phyloP scores from a whole-genome alignment of 2,888 invertebrate genomes.

The Microctonus aethiopoides region DNA sequence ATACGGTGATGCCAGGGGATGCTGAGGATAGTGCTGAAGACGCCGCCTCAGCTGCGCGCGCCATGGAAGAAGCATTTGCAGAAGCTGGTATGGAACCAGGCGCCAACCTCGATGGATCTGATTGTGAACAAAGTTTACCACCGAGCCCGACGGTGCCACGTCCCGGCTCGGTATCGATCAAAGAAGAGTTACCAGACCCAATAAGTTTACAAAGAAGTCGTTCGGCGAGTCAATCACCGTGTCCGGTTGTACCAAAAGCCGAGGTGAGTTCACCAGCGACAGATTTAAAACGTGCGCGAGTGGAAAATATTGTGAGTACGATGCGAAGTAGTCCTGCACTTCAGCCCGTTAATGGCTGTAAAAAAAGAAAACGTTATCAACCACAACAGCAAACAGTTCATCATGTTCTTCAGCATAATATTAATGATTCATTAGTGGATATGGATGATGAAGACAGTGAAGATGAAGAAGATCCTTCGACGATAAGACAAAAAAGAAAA shows the following conservation, averaged over 20 bases:
- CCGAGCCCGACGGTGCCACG: conserved; percentile 63
- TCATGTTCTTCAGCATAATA: conserved; percentile 71
- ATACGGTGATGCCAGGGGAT: conserved; percentile 64
- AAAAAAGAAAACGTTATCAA: conserved; percentile 94
- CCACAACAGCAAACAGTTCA: conserved; percentile 90
- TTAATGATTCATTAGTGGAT: conserved; percentile 72
- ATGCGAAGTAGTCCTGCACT: conserved; percentile 88
- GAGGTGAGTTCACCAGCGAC: conserved; percentile 70
- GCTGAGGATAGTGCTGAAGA: conserved; percentile 67
- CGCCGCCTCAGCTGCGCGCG: conserved; percentile 66
- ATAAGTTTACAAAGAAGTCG: conserved; percentile 59
- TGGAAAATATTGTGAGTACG: conserved; percentile 94
- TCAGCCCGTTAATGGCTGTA: conserved; percentile 88
- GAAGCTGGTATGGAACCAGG: conserved; percentile 72
- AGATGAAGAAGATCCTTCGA: conserved; percentile 80
- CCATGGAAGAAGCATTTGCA: conserved; percentile 73
- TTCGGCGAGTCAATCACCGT: conserved; percentile 61
- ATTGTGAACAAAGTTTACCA: conserved; percentile 64
- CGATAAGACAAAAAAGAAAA: conserved; percentile 85
- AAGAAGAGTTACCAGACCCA: conserved; percentile 62
- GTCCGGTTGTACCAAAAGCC: conserved; percentile 61
- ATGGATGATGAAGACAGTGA: conserved; percentile 81
- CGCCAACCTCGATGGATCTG: conserved; percentile 64
- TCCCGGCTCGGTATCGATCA: conserved; percentile 63
- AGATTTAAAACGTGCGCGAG: conserved; percentile 91